Evolutionary conservation across 2,113 vertebrate species (phyloP).

Genomic region (Thamnaconus septentrionalis): DNA sequence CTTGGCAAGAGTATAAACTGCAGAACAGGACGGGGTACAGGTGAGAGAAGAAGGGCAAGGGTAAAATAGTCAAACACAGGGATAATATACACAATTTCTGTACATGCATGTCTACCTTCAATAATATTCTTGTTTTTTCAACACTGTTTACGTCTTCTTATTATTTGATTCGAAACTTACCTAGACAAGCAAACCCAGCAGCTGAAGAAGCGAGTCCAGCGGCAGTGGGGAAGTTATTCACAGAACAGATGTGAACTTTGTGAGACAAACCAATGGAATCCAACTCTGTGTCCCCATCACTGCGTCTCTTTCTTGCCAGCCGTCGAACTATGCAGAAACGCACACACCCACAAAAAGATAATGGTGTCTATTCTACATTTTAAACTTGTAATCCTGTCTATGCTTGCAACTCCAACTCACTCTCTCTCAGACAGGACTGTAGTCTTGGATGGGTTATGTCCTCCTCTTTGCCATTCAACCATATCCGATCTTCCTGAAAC

Average conservation of each 20-base stretch:
- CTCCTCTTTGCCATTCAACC: conserved; percentile 89
- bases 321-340: conserved; percentile 79
- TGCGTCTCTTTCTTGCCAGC: conserved; percentile 83
- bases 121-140: no score
- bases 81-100: no score
- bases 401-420: conserved; percentile 73
- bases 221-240: conserved; percentile 94
- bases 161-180: conserved; percentile 67
- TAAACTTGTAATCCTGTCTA: background rate
- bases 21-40: background rate
- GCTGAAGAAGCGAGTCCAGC: conserved; percentile 94
- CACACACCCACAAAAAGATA: conserved; percentile 1
- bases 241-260: conserved; percentile 89
- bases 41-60: background rate
- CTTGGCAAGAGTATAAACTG: conserved; percentile 84
- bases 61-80: background rate
- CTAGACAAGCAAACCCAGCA: conserved; percentile 91
- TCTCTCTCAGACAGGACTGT: conserved; percentile 89
- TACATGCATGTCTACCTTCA: no score
- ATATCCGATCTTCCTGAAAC: conserved; percentile 87
- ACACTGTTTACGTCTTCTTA: no score
- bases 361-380: background rate
- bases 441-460: conserved; percentile 84
- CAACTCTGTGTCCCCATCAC: conserved; percentile 20
- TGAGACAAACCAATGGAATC: conserved; percentile 68